Evolutionary conservation across 2,888 invertebrate species (phyloP).

Genomic region (Himalopsyche japonica): DNA sequence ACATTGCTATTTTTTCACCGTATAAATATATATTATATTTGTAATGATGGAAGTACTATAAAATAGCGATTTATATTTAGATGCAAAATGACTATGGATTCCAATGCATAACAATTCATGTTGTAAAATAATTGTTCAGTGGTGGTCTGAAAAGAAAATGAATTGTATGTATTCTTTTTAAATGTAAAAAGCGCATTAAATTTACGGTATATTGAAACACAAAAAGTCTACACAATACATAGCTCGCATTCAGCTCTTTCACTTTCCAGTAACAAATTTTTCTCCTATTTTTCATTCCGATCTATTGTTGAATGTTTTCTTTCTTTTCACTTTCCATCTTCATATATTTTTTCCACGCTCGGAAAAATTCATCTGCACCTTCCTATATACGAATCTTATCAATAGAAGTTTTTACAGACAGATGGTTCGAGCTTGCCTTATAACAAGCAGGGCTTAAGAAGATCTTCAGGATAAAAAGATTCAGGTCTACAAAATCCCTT

Average conservation of each 20-base stretch:
- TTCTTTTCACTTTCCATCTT: neutral
- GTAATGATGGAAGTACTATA: too few species aligned
- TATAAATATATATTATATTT: too few species aligned
- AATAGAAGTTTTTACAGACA: slow-evolving; percentile 27
- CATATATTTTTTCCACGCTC: neutral
- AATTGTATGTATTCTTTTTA: neutral
- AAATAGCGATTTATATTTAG: neutral
- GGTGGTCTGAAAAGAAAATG: neutral
- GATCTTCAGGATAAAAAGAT: slow-evolving; percentile 29
- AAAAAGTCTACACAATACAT: neutral
- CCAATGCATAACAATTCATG: neutral
- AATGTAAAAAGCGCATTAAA: neutral
- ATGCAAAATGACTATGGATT: neutral
- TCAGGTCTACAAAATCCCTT: slow-evolving; percentile 28
- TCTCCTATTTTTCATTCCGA: neutral
- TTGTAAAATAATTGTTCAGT: neutral
- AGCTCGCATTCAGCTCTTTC: neutral
- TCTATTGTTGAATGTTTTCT: slow-evolving; percentile 4
- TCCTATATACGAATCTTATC: slow-evolving; percentile 17
- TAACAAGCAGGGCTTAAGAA: slow-evolving; percentile 23
- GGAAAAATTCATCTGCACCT: slow-evolving; percentile 23
- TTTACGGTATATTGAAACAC: neutral
- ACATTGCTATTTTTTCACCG: too few species aligned
- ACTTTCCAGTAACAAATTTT: neutral
- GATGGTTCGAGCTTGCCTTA: slow-evolving; percentile 12